Base-by-base conservation (phyloP, 2,797 vertebrate species). In the Rhinogobio ventralis region DNA sequence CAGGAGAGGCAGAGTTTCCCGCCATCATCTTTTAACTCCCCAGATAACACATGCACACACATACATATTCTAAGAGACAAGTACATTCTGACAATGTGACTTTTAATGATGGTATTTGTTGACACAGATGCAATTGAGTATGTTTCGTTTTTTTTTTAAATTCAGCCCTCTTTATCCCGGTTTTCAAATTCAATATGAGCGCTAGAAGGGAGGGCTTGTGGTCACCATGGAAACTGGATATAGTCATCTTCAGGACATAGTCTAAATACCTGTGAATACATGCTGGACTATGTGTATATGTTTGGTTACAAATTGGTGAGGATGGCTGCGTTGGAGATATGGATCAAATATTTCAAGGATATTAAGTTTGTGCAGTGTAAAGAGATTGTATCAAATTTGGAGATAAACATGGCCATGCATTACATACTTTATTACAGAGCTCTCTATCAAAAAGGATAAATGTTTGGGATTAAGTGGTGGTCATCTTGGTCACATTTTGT, bases 221-320 rank as follows among this genome's bases (percentile, higher is more conserved):
- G 88, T 95, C 89, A 87, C 93, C 91, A 93, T 94, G 92, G 93
- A 92, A 95, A 95, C 93, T 90, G 91, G 89, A 89, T 84, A 45
- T 89, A 90, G 91, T 85, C 89, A 68, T 90, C 87, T 87, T 87
- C 60, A 91, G 91, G 79, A 90, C 85, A 89, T 90, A 81, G 88
- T 87, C 85, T 72, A 89, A 81, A 87, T 88, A 90, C 87, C 88
- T 90, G 87, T 80, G 67, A 90, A 82, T 77, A 62, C 71, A 75
- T 79, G 81, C 80, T 69, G 74, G 68, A 82, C 67, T 89, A 42
- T 89, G 25, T 69, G 77, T 82, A 68, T 85, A 69, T 67, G n/a
- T 25, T 11, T 80, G 45, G 51, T 68, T 69, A 5, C 19, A 73
- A 75, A 62, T 36, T 62, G 36, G 17, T 69, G 77, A 80, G 39